These are phyloP conservation scores for Calypte anna DNA, from an alignment of 2,113 vertebrate genomes.

Conservation along the genomic window DNA sequence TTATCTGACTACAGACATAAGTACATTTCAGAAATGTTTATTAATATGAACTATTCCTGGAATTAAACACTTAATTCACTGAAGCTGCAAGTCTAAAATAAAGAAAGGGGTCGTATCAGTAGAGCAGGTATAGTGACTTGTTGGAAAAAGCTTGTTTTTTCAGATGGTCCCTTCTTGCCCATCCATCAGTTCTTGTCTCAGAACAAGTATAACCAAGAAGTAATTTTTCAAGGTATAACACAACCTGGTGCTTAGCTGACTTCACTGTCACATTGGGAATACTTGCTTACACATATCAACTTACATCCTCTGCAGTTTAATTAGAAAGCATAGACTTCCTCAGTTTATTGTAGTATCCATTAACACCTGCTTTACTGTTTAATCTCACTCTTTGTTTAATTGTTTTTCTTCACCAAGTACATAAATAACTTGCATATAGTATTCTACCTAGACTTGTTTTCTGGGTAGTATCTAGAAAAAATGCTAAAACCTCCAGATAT, in stretches of 20 bases:
- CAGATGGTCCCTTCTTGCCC: neutral
- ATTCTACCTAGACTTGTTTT: neutral
- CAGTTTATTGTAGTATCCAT: neutral
- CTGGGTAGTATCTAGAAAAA: neutral
- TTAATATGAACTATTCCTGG: neutral
- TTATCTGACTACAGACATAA: neutral
- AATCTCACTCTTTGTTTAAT: neutral
- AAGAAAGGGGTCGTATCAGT: neutral
- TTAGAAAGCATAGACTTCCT: neutral
- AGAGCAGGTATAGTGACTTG: neutral
- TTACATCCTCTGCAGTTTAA: neutral
- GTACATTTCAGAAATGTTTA: neutral
- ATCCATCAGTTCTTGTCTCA: neutral
- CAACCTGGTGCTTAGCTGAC: accelerated
- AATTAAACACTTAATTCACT: neutral
- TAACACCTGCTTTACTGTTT: neutral
- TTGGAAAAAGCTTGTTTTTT: neutral
- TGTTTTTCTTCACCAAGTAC: neutral
- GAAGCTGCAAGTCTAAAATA: neutral
- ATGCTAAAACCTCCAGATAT: neutral
- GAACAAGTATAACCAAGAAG: neutral
- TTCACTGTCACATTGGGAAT: neutral
- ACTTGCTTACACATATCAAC: neutral
- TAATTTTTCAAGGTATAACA: neutral
- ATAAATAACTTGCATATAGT: neutral